A percentile compares a stretch with the other conserved stretches of the same genome.
These are phyloP conservation scores for Hirtodrosophila cameraria DNA, from an alignment of 2,888 invertebrate genomes.

Conservation along the genomic window DNA sequence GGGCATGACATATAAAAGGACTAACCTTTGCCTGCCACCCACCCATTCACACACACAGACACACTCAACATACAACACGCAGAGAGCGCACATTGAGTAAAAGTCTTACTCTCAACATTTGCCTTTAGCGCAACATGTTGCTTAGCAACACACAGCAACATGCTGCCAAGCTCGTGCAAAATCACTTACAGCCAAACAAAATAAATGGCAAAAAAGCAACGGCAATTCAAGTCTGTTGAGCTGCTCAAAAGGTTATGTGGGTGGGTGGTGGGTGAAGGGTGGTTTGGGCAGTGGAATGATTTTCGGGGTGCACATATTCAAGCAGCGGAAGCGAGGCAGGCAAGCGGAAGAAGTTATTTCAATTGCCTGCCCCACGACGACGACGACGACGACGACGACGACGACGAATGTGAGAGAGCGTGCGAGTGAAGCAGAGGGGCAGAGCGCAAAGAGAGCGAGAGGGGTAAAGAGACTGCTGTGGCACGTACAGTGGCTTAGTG, in stretches of 20 bases:
- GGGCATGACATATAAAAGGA: constrained; percentile 60
- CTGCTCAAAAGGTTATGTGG: constrained; percentile 57
- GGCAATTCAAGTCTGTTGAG: constrained; percentile 69
- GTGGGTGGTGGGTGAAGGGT: background rate
- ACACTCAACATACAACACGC: constrained; percentile 5
- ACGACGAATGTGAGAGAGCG: background rate
- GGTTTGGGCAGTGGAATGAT: constrained; percentile 33
- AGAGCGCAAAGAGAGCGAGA: constrained; percentile 2
- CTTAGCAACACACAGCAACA: constrained; percentile 40
- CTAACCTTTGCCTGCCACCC: constrained; percentile 44
- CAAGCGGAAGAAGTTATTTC: constrained; percentile 78
- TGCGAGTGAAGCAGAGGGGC: background rate
- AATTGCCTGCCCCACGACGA: constrained; percentile 67
- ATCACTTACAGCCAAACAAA: constrained; percentile 68
- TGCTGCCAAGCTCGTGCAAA: constrained; percentile 60
- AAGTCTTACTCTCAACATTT: constrained; percentile 47
- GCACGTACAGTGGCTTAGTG: constrained; percentile 71
- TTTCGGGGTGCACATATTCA: constrained; percentile 72
- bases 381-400: constrained; percentile 16
- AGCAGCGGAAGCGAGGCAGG: constrained; percentile 75
- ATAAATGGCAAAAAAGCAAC: constrained; percentile 62
- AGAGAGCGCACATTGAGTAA: constrained; percentile 29
- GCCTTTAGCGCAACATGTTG: constrained; percentile 47
- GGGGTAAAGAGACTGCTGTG: constrained; percentile 9
- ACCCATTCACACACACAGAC: constrained; percentile 18